Base-by-base conservation (phyloP, 2,113 vertebrate species). In the human (Homo sapiens) region DNA sequence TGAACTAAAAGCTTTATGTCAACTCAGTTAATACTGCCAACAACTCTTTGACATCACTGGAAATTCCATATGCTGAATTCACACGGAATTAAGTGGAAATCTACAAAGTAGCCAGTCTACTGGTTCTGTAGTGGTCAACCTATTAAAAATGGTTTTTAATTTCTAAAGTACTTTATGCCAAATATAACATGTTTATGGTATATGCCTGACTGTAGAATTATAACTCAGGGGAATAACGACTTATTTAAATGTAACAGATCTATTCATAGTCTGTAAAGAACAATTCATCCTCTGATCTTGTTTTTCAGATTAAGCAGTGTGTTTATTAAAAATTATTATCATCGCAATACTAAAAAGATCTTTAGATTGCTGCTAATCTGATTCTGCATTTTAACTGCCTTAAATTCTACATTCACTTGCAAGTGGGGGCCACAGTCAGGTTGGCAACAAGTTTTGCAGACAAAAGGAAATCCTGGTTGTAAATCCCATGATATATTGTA, bases 391-490 rank as follows among this genome's bases (percentile, higher is more conserved):
- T 96, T 93, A 95, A 89, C 61, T 95, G 83, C 55, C 52, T 96
- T 97, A 80, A 82, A 50, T 52, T 93, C 81, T 61, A 78, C 22
- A 18, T 94, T 95, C 81, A 61, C 55, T 94, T 93, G 88, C 52
- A 93, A 82, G 17, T 81, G 61, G 50, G 57, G 27, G 14, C 66
- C 87, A 86, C 73, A 84, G 13, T 93, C 78, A 79, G 64, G 35
- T 78, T 97, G 52, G 90, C 91, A 97, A 72, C 93, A 83, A 94
- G 88, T 84, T 98, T 96, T 89, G 89, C 82, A 86, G 50, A 93
- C 59, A 98, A 79, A 90, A 97, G 89, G 92, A 89, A 83, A 83
- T 79, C 27, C 93, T 96, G 30, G 91, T 96, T 97, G 79, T 93
- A 97, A 96, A 98, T 85, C 87, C 94, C 87, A 83, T 93, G 88